Evolutionary conservation across 2,797 vertebrate genomes (phyloP), one percentile per base, ranked within the genome.

Genomic region (Syngnathus rostellatus): DNA sequence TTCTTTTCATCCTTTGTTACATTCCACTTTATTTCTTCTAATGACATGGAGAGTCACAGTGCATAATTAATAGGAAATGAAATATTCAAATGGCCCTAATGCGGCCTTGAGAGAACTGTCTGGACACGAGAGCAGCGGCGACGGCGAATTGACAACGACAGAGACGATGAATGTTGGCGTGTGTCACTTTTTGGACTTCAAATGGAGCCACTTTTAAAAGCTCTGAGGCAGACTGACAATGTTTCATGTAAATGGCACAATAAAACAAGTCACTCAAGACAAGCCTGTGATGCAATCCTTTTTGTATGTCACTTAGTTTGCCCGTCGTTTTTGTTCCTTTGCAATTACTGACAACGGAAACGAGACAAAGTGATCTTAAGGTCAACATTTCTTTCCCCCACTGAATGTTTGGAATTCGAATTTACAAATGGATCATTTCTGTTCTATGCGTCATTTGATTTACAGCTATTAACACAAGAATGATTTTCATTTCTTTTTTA

Each of bases 31-130:
- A 94, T 94, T 94, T 93, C 86, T 87, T 94, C 94, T 97, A 99
- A 98, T 98, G 96, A 98, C 96, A 98, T 93, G 94, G 93, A 96
- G 95, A 98, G 95, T 96, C 95, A 96, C 95, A 94, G 97, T 97
- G 94, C 96, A 99, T 99, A 98, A 98, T 98, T 99, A 98, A 98
- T 98, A 98, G 95, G 95, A 98, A 98, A 99, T 98, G 94, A 98
- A 98, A 99, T 98, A 99, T 98, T 99, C 95, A 99, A 98, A 98
- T 97, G 94, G 94, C 94, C 93, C 94, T 98, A 98, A 98, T 97
- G 95, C 93, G 95, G 94, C 92, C 91, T 92, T 92, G 91, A 92
- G 93, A 95, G 93, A 94, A 93, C 93, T 86, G 90, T 93, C 87
- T 94, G 94, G 94, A 97, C 94, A 93, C 85, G 92, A 91, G 83